Percentiles rank a stretch among this genome's conserved stretches.
These are phyloP conservation scores for Synergus umbraculus DNA, from an alignment of 2,888 invertebrate genomes.

Conservation along the genomic window DNA sequence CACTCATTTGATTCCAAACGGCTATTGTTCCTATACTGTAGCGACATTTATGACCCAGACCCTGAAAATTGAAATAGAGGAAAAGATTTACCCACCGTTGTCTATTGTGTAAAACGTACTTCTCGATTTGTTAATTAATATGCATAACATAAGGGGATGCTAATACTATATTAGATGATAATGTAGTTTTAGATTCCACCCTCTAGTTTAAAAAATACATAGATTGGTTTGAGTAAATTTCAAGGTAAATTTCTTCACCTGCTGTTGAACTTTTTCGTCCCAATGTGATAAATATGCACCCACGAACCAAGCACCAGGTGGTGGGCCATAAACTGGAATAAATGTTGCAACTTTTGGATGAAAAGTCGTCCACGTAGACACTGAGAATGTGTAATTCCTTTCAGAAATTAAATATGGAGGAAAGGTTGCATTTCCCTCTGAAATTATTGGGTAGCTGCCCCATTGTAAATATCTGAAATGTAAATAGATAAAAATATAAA, in stretches of 20 bases:
- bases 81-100: no score
- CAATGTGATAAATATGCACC: slow-evolving; percentile 78
- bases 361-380: slow-evolving; percentile 72
- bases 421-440: slow-evolving; percentile 78
- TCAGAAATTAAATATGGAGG: slow-evolving; percentile 74
- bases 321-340: slow-evolving; percentile 77
- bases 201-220: slow-evolving; percentile 8
- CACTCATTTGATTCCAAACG: slow-evolving; percentile 76
- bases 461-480: slow-evolving; percentile 78
- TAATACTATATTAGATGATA: no score
- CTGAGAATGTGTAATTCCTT: slow-evolving; percentile 65
- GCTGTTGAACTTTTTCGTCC: slow-evolving; percentile 78
- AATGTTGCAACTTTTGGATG: slow-evolving; percentile 76
- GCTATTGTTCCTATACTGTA: slow-evolving; percentile 78
- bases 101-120: no score
- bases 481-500: background rate
- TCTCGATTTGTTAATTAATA: background rate
- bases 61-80: slow-evolving; percentile 63
- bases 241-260: slow-evolving; percentile 64
- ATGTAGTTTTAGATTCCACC: background rate
- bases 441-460: slow-evolving; percentile 80
- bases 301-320: slow-evolving; percentile 79
- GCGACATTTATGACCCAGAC: slow-evolving; percentile 77
- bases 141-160: slow-evolving; percentile 11
- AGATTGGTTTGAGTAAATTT: background rate